A percentile compares a stretch with the other conserved stretches of the same genome.
Conservation (phyloP, 1,140 invertebrate genomes). For the Sminthurinus signatus region DNA sequence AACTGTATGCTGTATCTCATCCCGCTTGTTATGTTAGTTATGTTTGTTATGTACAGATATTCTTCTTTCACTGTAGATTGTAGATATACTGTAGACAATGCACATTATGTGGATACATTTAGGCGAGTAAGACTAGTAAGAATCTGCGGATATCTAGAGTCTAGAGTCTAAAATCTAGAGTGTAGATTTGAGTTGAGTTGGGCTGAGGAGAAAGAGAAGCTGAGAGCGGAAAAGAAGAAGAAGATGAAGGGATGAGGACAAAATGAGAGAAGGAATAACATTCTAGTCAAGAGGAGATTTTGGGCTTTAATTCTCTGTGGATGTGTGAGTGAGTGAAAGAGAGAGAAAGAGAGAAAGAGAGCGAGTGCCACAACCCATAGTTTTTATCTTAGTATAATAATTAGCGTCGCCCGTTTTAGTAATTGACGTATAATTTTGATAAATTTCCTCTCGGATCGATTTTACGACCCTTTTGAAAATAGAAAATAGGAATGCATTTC, state of each 20-base stretch:
- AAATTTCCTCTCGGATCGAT: no score
- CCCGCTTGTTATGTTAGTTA: no score
- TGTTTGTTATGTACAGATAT: no score
- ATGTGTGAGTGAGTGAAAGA: constrained; percentile 31
- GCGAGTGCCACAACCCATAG: constrained; percentile 18
- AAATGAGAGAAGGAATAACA: not conserved
- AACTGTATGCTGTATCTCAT: no score
- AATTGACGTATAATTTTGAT: constrained; percentile 41
- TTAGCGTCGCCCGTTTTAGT: constrained; percentile 30
- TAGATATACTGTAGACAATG: no score
- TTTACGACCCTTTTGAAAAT: no score
- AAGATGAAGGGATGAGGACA: not conserved
- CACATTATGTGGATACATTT: no score
- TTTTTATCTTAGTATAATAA: constrained; percentile 38
- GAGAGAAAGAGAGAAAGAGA: not conserved
- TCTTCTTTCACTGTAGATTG: no score
- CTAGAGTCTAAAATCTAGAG: constrained; percentile 13
- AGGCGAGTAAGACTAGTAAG: no score
- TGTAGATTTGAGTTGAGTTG: not conserved
- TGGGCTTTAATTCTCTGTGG: constrained; percentile 35
- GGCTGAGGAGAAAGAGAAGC: constrained; percentile 13
- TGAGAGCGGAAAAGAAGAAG: not conserved
- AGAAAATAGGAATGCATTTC: no score
- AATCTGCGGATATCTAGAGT: no score
- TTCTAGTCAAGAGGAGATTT: constrained; percentile 27